Evolutionary conservation across 1,140 invertebrate species (phyloP), one percentile per base, ranked within the genome.

Genomic region (Eufriesea mexicana): DNA sequence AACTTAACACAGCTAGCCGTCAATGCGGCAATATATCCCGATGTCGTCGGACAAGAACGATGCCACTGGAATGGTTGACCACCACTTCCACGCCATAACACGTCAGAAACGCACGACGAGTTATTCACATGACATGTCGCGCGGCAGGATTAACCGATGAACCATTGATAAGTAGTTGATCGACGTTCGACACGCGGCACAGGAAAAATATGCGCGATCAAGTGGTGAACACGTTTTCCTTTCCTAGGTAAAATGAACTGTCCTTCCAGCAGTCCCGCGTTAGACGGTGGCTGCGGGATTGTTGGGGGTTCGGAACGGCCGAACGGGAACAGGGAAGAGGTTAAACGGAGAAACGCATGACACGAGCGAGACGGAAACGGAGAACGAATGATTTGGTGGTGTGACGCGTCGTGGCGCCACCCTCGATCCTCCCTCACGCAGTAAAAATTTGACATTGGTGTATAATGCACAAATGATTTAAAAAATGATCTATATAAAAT

Each of bases 281-380:
- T 51, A 28, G 47, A 88, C 86, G 86, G 71, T 88, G 86, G 83
- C 83, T 87, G 83, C 86, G 83, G 76, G 66, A 87, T 84, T 84
- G 85, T 79, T 81, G 77, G 79, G 79, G 86, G 86, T 87, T 87
- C 66, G 47, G 85, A 67, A 86, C 75, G 75, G 49, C 76, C 71
- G 87, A 81, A 76, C 82, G 59, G 45, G 78, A 82, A 83, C 80
- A 67, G 62, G 76, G 70, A 66, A 70, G 70, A 67, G 73, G 59
- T 76, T 82, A 77, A 86, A 80, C 80, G 73, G 59, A 57, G 68
- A 78, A 23, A 59, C 70, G 64, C 57, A 62, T 35, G 45, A 54
- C 61, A 57, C 42, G 66, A 77, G 76, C 49, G 81, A 57, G 57
- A 79, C 23, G 20, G 42, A 54, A 62, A 57, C 9, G 10, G 28